phyloP scores from a whole-genome alignment of 1,140 invertebrate genomes.

The Tetramorium parvispinum region DNA sequence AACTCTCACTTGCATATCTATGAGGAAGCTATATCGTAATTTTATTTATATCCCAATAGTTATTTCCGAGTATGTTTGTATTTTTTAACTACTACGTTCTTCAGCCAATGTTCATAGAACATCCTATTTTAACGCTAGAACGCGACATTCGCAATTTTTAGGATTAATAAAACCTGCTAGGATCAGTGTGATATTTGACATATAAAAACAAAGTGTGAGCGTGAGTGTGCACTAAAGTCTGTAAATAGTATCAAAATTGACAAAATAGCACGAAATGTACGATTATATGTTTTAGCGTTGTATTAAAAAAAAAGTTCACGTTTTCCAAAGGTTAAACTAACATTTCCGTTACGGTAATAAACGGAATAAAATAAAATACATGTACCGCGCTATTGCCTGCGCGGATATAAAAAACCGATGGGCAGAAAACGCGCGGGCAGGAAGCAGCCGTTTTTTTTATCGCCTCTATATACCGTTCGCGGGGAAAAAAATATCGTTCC shows the following conservation, averaged over 20 bases:
- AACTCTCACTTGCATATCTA: neutral
- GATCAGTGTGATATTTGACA: neutral
- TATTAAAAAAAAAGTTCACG: neutral
- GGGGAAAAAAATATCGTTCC: slow-evolving; percentile 10
- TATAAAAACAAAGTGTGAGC: neutral
- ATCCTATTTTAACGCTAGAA: neutral
- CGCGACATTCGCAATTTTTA: neutral
- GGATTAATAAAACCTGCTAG: neutral
- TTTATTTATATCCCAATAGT: slow-evolving; percentile 16
- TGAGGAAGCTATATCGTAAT: neutral
- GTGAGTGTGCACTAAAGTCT: neutral
- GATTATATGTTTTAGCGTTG: neutral
- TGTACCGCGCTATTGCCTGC: neutral
- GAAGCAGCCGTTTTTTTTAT: slow-evolving; percentile 24
- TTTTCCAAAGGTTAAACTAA: neutral
- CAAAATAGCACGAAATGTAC: neutral
- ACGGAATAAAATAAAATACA: slow-evolving; percentile 32
- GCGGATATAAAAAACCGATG: slow-evolving; percentile 8
- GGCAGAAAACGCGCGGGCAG: neutral
- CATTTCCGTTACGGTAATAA: slow-evolving; percentile 28
- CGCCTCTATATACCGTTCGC: neutral
- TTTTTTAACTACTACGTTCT: neutral
- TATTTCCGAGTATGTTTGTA: neutral
- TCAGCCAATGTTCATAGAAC: neutral
- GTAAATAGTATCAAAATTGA: neutral